These are phyloP conservation scores for Enoplosus armatus DNA, from an alignment of 2,797 vertebrate genomes.

Conservation along the genomic window DNA sequence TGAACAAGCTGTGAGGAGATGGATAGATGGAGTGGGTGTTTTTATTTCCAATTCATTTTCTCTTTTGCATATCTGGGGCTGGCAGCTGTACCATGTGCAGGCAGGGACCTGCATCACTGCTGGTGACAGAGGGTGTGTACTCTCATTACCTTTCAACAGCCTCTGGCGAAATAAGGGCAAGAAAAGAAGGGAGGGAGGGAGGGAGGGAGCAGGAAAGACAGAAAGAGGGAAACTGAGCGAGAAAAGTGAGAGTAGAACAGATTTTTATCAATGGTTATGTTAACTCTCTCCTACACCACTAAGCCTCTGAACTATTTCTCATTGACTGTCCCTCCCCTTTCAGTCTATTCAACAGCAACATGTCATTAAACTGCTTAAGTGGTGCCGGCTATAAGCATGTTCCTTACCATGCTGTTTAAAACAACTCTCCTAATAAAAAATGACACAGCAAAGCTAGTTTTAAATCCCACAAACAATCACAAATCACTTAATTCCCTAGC, in stretches of 20 bases:
- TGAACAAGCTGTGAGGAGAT: neutral
- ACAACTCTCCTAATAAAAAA: constrained; percentile 26
- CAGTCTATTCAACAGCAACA: neutral
- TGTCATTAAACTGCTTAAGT: constrained; percentile 7
- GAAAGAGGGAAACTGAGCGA: constrained; percentile 15
- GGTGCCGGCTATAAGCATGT: neutral
- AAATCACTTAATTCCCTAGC: constrained; percentile 69
- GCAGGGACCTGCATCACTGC: constrained; percentile 71
- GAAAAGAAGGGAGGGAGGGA: constrained; percentile 23
- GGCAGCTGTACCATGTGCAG: constrained; percentile 64
- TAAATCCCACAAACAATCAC: constrained; percentile 71
- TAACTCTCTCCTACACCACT: constrained; percentile 19
- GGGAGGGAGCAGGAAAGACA: constrained; percentile 16
- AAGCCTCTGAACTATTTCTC: constrained; percentile 6
- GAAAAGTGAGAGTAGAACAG: constrained; percentile 39
- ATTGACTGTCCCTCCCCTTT: neutral
- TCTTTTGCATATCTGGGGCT: constrained; percentile 44
- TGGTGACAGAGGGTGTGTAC: constrained; percentile 73
- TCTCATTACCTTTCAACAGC: constrained; percentile 63
- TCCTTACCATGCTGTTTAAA: constrained; percentile 22
- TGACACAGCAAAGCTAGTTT: constrained; percentile 45
- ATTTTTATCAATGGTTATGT: constrained; percentile 48
- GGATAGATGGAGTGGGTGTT: constrained; percentile 29
- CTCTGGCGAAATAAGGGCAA: constrained; percentile 37
- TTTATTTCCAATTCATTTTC: constrained; percentile 48